Conservation (phyloP, 2,113 vertebrate species). For the Nycticebus coucang region DNA sequence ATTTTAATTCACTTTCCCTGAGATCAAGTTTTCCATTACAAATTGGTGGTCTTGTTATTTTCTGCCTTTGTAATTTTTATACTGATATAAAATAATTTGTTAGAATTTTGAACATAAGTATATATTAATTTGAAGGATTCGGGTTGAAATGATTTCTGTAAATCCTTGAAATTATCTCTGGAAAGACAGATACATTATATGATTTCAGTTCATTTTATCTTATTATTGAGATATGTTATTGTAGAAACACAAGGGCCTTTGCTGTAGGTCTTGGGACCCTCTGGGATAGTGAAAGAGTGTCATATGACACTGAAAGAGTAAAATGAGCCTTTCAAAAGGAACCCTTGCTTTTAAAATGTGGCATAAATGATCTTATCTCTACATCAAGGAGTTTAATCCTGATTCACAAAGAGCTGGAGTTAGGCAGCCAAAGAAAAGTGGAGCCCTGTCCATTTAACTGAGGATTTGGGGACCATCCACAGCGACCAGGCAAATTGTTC, state of each 20-base stretch:
- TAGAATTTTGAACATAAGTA: slow-evolving; percentile 33
- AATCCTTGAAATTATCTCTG: not conserved
- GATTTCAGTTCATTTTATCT: slow-evolving; percentile 37
- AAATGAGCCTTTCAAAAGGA: slow-evolving; percentile 73
- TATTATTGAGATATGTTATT: slow-evolving; percentile 63
- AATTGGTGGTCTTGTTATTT: slow-evolving; percentile 50
- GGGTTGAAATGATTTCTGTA: slow-evolving; percentile 46
- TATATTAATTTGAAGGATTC: not conserved
- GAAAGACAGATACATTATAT: not conserved
- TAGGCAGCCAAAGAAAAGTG: slow-evolving; percentile 67
- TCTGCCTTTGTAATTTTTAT: slow-evolving; percentile 69
- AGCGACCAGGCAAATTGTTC: slow-evolving; percentile 63
- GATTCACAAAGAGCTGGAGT: slow-evolving; percentile 71
- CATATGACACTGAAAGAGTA: slow-evolving; percentile 63
- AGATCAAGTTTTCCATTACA: slow-evolving; percentile 65
- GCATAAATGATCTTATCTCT: slow-evolving; percentile 79
- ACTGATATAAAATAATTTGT: slow-evolving; percentile 70
- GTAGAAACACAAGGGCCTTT: slow-evolving; percentile 63
- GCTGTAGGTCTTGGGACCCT: slow-evolving; percentile 77
- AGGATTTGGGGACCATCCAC: slow-evolving; percentile 74
- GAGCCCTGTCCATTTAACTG: slow-evolving; percentile 70
- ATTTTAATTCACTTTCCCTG: slow-evolving; percentile 63
- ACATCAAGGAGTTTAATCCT: slow-evolving; percentile 76
- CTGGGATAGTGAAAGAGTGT: slow-evolving; percentile 50
- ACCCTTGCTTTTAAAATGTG: slow-evolving; percentile 74